phyloP scores from a whole-genome alignment of 2,797 vertebrate genomes.

The Sebastes aleutianus region DNA sequence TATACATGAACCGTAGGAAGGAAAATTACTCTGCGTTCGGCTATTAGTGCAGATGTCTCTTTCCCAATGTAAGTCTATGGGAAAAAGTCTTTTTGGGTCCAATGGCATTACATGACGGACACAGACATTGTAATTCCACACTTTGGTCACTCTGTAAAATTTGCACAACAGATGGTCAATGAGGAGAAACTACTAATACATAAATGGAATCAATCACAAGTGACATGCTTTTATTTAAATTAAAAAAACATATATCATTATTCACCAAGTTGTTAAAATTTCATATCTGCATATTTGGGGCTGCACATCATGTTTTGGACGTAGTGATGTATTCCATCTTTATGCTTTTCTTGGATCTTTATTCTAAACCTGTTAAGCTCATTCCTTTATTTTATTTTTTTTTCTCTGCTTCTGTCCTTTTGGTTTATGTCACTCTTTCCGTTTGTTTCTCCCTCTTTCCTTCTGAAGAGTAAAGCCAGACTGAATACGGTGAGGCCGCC shows the following conservation, averaged over 20 bases:
- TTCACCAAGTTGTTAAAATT: neutral
- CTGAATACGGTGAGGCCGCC: neutral
- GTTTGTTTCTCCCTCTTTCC: neutral
- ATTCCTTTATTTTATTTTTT: neutral
- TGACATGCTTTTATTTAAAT: neutral
- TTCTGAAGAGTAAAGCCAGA: neutral
- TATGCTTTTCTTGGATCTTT: conserved; percentile 9
- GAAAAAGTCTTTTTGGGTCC: no score
- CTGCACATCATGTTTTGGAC: neutral
- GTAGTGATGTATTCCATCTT: neutral
- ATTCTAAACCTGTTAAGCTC: conserved; percentile 4
- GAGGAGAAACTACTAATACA: neutral
- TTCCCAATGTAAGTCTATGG: no score
- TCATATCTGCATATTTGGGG: neutral
- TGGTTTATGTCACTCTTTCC: conserved; percentile 31
- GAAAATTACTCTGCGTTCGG: no score
- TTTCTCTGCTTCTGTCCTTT: conserved; percentile 2
- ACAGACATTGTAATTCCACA: no score
- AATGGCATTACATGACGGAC: no score
- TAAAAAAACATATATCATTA: neutral
- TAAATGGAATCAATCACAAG: neutral
- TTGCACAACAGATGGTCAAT: conserved; percentile 2
- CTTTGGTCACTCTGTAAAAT: no score
- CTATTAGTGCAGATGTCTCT: no score
- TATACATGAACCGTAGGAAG: no score